Evolutionary conservation across 2,797 vertebrate species (phyloP).

Genomic region (Sternotherus odoratus): DNA sequence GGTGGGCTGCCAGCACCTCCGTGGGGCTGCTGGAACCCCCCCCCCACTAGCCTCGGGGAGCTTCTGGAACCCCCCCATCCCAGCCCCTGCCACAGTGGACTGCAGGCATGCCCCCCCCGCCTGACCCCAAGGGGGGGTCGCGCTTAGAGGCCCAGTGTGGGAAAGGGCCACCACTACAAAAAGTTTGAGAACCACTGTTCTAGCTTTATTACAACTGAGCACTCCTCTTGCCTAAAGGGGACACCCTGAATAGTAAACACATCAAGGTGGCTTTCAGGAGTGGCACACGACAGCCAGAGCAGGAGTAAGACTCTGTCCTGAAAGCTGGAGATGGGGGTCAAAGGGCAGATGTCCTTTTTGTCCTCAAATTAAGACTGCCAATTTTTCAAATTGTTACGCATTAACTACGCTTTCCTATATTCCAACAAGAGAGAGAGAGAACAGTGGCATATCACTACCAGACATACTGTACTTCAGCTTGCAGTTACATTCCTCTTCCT

Average conservation of each 20-base stretch:
- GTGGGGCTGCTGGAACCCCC: too few relatives aligned
- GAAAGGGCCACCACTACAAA: too few relatives aligned
- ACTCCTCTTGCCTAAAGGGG: background rate
- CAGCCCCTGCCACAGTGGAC: too few relatives aligned
- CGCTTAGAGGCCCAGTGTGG: too few relatives aligned
- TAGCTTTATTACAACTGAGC: background rate
- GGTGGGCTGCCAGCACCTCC: too few relatives aligned
- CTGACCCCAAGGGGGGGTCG: too few relatives aligned
- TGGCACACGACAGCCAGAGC: background rate
- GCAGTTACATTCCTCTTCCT: background rate
- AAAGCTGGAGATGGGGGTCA: background rate
- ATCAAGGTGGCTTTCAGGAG: background rate
- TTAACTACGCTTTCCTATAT: background rate
- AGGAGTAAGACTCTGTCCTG: background rate
- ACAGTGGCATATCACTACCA: background rate
- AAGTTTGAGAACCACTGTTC: too few relatives aligned
- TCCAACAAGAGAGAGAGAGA: background rate
- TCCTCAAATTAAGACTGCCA: background rate
- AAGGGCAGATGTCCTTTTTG: background rate
- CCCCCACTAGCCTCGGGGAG: too few relatives aligned
- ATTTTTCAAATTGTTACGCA: background rate
- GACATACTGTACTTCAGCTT: background rate
- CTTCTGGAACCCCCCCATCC: too few relatives aligned
- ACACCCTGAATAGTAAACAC: background rate
- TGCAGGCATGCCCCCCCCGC: too few relatives aligned